phyloP scores from a whole-genome alignment of 2,888 invertebrate species.

The Icerya purchasi region DNA sequence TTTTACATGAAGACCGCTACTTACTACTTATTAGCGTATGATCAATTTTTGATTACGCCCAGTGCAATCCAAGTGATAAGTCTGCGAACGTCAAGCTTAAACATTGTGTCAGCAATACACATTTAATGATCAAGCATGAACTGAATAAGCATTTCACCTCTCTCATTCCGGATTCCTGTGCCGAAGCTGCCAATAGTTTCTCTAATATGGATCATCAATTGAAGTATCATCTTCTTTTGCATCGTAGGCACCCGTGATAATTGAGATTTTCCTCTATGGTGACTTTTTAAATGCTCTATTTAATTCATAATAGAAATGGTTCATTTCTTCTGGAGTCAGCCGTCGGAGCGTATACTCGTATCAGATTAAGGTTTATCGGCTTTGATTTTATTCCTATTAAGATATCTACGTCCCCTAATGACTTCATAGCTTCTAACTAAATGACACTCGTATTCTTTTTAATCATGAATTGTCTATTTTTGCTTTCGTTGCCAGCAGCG shows the following conservation, averaged over 20 bases:
- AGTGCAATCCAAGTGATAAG: neutral
- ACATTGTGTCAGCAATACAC: neutral
- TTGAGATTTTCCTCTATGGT: no score
- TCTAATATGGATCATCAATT: neutral
- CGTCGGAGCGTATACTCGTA: neutral
- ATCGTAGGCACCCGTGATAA: neutral
- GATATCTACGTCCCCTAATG: neutral
- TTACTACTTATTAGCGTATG: neutral
- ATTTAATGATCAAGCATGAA: neutral
- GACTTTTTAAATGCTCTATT: neutral
- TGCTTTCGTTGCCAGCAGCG: no score
- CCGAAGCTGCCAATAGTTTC: neutral
- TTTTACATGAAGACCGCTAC: neutral
- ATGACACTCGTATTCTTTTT: no score
- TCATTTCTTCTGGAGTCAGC: neutral
- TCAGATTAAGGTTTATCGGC: neutral
- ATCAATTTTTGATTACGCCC: neutral
- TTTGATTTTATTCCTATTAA: neutral
- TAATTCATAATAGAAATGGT: neutral
- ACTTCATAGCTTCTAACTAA: neutral
- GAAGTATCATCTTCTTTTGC: neutral
- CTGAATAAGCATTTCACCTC: neutral
- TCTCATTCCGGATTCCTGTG: neutral
- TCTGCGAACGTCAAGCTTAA: neutral
- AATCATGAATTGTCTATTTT: no score